Evolutionary conservation across 2,888 invertebrate species (phyloP), one percentile per base, ranked within the genome.

Genomic region (Diarsia brunnea): DNA sequence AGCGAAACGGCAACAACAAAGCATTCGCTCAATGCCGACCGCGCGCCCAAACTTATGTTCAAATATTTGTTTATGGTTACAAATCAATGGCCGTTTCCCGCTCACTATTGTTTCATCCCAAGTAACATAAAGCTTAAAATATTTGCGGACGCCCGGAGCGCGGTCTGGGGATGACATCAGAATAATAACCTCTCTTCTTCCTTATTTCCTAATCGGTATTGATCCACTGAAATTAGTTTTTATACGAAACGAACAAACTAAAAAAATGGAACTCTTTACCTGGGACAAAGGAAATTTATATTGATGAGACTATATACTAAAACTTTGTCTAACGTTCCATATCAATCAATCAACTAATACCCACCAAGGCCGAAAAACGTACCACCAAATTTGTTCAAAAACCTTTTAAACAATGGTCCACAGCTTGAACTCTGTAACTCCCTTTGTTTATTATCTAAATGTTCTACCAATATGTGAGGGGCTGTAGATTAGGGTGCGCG

Each of bases 141-240:
- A 87, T 88, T 89, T 83, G 80, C 83, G 81, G 80, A 69, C 68
- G 79, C 82, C 81, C 64, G 75, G 72, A 79, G 85, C 74, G 75
- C 72, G 84, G 83, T 73, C 87, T 90, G 91, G 71, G 69, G 79
- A 79, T 91, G 92, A 91, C 92, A 92, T 87, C 77, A 79, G 89
- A 89, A 89, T 92, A 92, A 92, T 90, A 91, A 88, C 87, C 86
- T 82, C 84, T 81, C 75, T 76, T 61, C 63, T 86, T 73, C 69
- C 74, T 75, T 86, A 84, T 87, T 88, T 85, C 85, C 87, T 89
- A 91, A 90, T 90, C 87, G 82, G 65, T 90, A 89, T 88, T 81
- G 87, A 90, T 87, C 82, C 79, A 61, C 63, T 68, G 24, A 79
- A 84, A 55, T 67, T 74, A 77, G 79, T 79, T 81, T 88, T 81